These are phyloP conservation scores for Syritta pipiens DNA, from an alignment of 2,888 invertebrate species.

Conservation along the genomic window DNA sequence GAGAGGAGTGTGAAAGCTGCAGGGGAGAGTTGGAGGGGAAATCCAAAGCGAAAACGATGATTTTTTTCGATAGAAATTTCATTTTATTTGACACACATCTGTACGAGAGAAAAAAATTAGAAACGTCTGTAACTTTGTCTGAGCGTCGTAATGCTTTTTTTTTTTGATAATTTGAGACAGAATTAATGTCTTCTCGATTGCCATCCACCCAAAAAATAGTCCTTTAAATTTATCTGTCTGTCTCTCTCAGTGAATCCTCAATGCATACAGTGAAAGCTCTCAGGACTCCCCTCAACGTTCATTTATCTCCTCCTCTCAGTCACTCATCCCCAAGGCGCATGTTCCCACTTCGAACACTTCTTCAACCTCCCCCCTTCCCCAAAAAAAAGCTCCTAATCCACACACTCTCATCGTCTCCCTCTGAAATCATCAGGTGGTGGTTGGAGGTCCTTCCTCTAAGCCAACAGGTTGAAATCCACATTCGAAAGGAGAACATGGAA, in stretches of 20 bases:
- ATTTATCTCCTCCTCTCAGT: background rate
- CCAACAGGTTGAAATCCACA: conserved; percentile 60
- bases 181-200: no score
- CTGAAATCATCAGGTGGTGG: conserved; percentile 62
- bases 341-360: background rate
- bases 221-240: no score
- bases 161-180: no score
- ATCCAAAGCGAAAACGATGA: no score
- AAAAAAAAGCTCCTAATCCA: background rate
- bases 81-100: no score
- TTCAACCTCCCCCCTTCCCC: background rate
- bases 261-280: conserved; percentile 20
- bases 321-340: background rate
- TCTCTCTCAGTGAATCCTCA: background rate
- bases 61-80: no score
- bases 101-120: no score
- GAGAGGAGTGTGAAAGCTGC: no score
- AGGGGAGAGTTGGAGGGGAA: no score
- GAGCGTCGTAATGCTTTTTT: no score
- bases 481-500: background rate
- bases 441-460: conserved; percentile 33
- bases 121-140: no score
- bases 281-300: conserved; percentile 17
- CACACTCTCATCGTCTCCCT: background rate
- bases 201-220: no score